Evolutionary conservation across 2,797 vertebrate genomes (phyloP), one percentile per base, ranked within the genome.

Genomic region (Acanthopagrus latus): DNA sequence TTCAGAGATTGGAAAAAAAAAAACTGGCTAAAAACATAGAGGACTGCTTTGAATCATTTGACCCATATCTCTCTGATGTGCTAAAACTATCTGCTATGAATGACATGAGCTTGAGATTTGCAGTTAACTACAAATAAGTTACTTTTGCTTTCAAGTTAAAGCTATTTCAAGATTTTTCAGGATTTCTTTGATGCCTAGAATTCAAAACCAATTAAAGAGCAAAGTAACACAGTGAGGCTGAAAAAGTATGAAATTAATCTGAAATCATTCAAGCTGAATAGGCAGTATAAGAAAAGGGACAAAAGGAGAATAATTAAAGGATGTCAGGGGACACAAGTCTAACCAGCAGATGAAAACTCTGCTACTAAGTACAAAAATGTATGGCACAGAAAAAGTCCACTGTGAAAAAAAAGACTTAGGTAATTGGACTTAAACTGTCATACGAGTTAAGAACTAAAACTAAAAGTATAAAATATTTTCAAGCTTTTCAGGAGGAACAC

Each of bases 1-100:
- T 57, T 80, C 47, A 73, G 59, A 72, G 66, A 71, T 55, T 52
- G 59, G 43, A 58, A 27, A 20, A 48, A 70, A 67, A n/a, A 70
- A 70, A 55, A 50, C 14, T 14, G 50, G 11, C 68, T 65, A 29
- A 59, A 52, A 71, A 38, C 38, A 60, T 17, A 38, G 41, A 60
- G 29, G n/a, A 57, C 38, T 47, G 58, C 16, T 44, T 62, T 38
- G 76, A 81, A 67, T 2, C 13, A 54, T n/a, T 17, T 52, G 3
- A 69, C 20, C 46, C 23, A 70, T 23, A 68, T 71, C 14, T 16
- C 5, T 41, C 41, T 62, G n/a, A 41, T 57, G 10, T 41, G 41
- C 18, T 14, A 54, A 68, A 8, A 72, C 47, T 41, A 66, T 64
- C 13, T 50, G 43, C 6, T 33, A 63, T 23, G n/a, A 27, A 6